Conservation (phyloP, 2,888 invertebrate species). For the Tenthredo livida region DNA sequence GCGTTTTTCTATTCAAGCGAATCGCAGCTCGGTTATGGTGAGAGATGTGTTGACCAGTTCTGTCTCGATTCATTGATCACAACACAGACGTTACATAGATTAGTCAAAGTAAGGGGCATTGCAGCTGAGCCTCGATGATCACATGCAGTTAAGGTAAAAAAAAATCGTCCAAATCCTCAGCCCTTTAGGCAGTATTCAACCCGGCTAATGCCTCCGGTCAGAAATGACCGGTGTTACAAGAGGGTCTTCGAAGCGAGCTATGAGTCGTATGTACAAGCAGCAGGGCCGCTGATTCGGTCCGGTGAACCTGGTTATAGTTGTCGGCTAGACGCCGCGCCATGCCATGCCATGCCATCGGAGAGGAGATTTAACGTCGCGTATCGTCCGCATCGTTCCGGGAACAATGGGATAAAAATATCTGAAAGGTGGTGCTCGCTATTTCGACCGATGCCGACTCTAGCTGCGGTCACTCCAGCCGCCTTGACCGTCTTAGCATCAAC, state of each 20-base stretch:
- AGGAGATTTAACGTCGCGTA: conserved; percentile 35
- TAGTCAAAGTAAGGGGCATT: too few species aligned
- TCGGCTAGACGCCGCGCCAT: not conserved
- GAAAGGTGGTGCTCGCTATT: conserved; percentile 59
- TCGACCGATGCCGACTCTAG: conserved; percentile 57
- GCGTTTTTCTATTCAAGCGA: not conserved
- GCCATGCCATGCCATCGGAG: not conserved
- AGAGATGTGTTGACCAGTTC: not conserved
- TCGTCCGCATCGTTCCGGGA: conserved; percentile 43
- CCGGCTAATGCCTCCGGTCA: not conserved
- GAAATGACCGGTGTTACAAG: conserved; percentile 28
- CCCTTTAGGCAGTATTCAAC: not conserved
- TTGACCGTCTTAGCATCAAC: conserved; percentile 59
- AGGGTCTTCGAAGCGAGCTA: not conserved
- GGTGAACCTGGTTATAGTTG: conserved; percentile 21
- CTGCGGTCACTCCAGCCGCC: conserved; percentile 41
- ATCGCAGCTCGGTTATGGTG: not conserved
- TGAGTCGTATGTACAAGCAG: not conserved
- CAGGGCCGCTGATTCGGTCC: conserved; percentile 15
- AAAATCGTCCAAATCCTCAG: not conserved
- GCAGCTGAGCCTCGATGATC: not conserved
- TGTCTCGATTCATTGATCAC: not conserved
- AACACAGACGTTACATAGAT: not conserved
- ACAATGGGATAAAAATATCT: conserved; percentile 53
- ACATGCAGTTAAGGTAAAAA: not conserved